These are phyloP conservation scores for Tenthredo amoena DNA, from an alignment of 2,888 invertebrate species.

Conservation along the genomic window DNA sequence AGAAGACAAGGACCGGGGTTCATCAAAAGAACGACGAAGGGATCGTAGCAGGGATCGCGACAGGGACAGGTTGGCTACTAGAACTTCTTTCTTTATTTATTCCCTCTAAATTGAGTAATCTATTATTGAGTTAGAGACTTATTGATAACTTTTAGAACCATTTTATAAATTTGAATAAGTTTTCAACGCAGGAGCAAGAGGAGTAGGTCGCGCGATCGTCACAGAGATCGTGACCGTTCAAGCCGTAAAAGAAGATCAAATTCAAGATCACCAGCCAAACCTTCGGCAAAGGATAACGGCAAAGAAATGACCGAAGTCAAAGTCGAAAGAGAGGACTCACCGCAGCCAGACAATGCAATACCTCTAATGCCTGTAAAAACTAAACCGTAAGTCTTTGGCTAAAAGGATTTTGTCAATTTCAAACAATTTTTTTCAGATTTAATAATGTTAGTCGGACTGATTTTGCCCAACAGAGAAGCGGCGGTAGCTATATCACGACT, in stretches of 20 bases:
- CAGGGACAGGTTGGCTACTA: conserved; percentile 70
- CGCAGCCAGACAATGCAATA: conserved; percentile 74
- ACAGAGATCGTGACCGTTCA: conserved; percentile 75
- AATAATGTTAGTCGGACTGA: neutral
- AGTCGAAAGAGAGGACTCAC: conserved; percentile 73
- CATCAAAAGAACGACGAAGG: conserved; percentile 75
- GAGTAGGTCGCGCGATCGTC: conserved; percentile 77
- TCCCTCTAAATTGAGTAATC: neutral
- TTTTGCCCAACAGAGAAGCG: conserved; percentile 72
- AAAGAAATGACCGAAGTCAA: conserved; percentile 72
- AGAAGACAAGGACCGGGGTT: conserved; percentile 74
- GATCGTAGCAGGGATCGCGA: conserved; percentile 76
- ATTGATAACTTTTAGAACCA: conserved; percentile 27
- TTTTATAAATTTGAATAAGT: conserved; percentile 44
- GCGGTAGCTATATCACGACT: conserved; percentile 81
- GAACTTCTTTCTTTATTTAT: conserved; percentile 1
- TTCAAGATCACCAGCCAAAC: conserved; percentile 74
- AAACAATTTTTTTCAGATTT: neutral
- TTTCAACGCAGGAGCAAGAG: conserved; percentile 72
- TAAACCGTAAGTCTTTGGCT: conserved; percentile 72
- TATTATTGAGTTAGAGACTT: neutral
- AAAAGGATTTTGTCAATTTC: neutral
- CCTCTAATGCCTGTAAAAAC: conserved; percentile 75
- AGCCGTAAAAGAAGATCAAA: conserved; percentile 72
- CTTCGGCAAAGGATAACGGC: conserved; percentile 69